These are phyloP conservation scores for Liodrosophila aerea DNA, from an alignment of 2,888 invertebrate genomes.

Conservation along the genomic window DNA sequence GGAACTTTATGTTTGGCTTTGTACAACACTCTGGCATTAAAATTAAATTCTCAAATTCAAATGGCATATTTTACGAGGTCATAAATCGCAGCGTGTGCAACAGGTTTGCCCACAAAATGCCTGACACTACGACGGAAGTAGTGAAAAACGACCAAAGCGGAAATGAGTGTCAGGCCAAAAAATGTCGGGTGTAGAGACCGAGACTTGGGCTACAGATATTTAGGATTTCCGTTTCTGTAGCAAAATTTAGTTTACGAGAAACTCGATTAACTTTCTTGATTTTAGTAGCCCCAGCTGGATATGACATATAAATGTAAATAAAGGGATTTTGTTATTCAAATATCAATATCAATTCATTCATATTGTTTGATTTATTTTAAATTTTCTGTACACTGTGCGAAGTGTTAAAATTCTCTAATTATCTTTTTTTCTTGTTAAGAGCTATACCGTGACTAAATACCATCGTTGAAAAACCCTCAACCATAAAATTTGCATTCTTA, in stretches of 20 bases:
- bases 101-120: slow-evolving; percentile 41
- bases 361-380: background rate
- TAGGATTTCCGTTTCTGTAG: slow-evolving; percentile 59
- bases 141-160: slow-evolving; percentile 52
- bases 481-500: slow-evolving; percentile 46
- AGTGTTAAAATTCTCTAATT: too few relatives aligned
- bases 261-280: too few relatives aligned
- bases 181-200: slow-evolving; percentile 42
- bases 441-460: slow-evolving; percentile 12
- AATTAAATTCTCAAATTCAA: slow-evolving; percentile 61
- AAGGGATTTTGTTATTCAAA: too few relatives aligned
- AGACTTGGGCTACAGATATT: slow-evolving; percentile 46
- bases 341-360: too few relatives aligned
- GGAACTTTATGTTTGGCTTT: slow-evolving; percentile 6
- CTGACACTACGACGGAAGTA: slow-evolving; percentile 23
- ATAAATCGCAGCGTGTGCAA: slow-evolving; percentile 57
- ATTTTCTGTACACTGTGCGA: too few relatives aligned
- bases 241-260: slow-evolving; percentile 17
- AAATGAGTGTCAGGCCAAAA: slow-evolving; percentile 62
- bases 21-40: slow-evolving; percentile 33
- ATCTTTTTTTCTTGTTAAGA: slow-evolving; percentile 1
- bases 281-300: too few relatives aligned
- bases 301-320: too few relatives aligned
- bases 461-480: slow-evolving; percentile 9
- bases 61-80: slow-evolving; percentile 57